Conservation (phyloP, 2,797 vertebrate species). For the Danio aesculapii region DNA sequence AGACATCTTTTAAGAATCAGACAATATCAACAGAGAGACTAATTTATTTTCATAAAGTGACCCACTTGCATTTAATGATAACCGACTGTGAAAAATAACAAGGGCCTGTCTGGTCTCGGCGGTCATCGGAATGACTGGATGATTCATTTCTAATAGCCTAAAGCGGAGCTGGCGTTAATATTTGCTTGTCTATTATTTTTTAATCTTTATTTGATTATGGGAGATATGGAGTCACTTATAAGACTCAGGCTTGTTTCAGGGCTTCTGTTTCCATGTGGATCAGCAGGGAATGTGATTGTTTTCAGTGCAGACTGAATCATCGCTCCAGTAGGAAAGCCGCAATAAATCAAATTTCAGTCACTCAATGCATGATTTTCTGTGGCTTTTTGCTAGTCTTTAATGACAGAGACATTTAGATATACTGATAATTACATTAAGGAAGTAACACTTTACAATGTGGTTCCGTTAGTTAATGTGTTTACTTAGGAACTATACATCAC, state of each 20-base stretch:
- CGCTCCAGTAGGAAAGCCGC: slow-evolving; percentile 8
- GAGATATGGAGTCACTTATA: not conserved
- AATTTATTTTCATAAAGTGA: slow-evolving; percentile 57
- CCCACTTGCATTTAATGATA: slow-evolving; percentile 57
- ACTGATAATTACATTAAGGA: not conserved
- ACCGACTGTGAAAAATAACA: slow-evolving; percentile 52
- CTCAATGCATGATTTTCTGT: not conserved
- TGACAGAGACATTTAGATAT: slow-evolving; percentile 8
- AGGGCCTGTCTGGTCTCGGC: slow-evolving; percentile 31
- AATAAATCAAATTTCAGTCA: not conserved
- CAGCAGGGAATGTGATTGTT: slow-evolving; percentile 26
- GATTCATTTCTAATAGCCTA: slow-evolving; percentile 26
- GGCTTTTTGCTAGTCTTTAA: not conserved
- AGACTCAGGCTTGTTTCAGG: slow-evolving; percentile 4
- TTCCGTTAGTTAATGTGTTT: too few relatives aligned
- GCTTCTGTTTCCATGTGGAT: slow-evolving; percentile 1
- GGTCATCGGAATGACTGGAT: slow-evolving; percentile 29
- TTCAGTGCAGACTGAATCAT: slow-evolving; percentile 17
- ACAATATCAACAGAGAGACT: slow-evolving; percentile 55
- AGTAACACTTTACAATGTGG: too few relatives aligned
- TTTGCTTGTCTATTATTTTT: slow-evolving; percentile 20
- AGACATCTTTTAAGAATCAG: slow-evolving; percentile 56
- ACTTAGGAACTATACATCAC: too few relatives aligned
- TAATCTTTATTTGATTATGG: slow-evolving; percentile 38
- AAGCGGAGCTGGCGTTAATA: slow-evolving; percentile 7